Evolutionary conservation across 1,140 invertebrate genomes (phyloP).

Genomic region (Brachionus plicatilis): DNA sequence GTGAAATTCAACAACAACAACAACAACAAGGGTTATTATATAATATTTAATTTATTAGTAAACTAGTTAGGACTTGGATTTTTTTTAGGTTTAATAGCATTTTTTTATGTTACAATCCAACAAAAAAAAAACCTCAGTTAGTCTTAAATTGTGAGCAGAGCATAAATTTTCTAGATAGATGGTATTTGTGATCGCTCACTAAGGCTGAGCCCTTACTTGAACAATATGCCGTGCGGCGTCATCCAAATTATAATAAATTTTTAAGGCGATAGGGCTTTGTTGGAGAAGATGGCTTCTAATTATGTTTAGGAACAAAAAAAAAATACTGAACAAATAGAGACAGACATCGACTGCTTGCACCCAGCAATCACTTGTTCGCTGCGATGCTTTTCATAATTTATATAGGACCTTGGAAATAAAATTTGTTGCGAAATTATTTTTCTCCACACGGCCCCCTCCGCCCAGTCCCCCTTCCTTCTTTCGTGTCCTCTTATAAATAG

Average conservation of each 20-base stretch:
- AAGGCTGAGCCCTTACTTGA: background rate
- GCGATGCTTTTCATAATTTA: background rate
- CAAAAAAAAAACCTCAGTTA: background rate
- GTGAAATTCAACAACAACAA: slow-evolving; percentile 10
- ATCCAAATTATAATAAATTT: background rate
- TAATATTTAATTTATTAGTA: slow-evolving; percentile 34
- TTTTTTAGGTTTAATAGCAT: slow-evolving; percentile 30
- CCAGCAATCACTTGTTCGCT: background rate
- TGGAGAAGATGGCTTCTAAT: background rate
- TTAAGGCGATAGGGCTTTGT: background rate
- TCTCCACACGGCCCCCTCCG: background rate
- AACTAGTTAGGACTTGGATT: slow-evolving; percentile 29
- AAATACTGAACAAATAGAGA: background rate
- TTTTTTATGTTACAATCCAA: slow-evolving; percentile 26
- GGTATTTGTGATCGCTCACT: background rate
- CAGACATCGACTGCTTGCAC: slow-evolving; percentile 9
- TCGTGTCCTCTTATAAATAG: background rate
- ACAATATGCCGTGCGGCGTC: background rate
- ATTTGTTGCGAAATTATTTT: background rate
- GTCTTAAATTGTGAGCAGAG: background rate
- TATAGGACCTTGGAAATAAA: background rate
- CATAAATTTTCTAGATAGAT: background rate
- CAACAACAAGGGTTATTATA: slow-evolving; percentile 21
- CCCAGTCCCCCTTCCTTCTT: background rate
- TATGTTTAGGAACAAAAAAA: background rate